Evolutionary conservation across 2,113 vertebrate genomes (phyloP).

Genomic region (Callipepla squamata): DNA sequence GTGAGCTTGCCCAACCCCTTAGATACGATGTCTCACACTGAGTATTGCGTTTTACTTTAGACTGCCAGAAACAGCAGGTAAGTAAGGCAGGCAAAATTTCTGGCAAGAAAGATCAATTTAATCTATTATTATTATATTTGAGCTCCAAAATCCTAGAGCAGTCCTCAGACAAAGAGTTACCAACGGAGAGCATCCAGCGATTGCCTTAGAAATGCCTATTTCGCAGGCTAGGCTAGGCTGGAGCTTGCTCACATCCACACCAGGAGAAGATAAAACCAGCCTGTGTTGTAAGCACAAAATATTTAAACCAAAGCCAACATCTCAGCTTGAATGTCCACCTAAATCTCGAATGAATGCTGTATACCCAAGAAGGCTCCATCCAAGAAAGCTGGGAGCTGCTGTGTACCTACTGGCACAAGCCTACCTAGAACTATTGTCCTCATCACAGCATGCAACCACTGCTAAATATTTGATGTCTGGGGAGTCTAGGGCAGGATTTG

Average conservation of each 20-base stretch:
- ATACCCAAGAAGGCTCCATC: neutral
- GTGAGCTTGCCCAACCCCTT: neutral
- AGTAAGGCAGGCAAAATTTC: neutral
- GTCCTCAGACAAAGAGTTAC: neutral
- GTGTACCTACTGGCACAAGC: neutral
- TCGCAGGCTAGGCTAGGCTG: neutral
- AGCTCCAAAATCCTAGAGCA: neutral
- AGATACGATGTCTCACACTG: fast-evolving
- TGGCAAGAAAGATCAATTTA: neutral
- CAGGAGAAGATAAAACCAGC: neutral
- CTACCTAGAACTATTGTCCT: neutral
- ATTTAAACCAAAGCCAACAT: neutral
- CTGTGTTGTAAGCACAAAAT: neutral
- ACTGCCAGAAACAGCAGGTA: neutral
- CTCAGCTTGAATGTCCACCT: neutral
- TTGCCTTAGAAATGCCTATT: neutral
- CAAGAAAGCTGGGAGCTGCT: neutral
- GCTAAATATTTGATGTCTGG: conserved; percentile 61
- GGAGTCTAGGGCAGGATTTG: conserved; percentile 24
- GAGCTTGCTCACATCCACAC: neutral
- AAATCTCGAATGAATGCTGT: neutral
- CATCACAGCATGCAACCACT: neutral
- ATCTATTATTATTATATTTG: neutral
- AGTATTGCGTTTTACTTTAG: neutral
- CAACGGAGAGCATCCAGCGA: neutral